Evolutionary conservation across 2,888 invertebrate genomes (phyloP), one percentile per base, ranked within the genome.

Genomic region (Drosophila algonquin): DNA sequence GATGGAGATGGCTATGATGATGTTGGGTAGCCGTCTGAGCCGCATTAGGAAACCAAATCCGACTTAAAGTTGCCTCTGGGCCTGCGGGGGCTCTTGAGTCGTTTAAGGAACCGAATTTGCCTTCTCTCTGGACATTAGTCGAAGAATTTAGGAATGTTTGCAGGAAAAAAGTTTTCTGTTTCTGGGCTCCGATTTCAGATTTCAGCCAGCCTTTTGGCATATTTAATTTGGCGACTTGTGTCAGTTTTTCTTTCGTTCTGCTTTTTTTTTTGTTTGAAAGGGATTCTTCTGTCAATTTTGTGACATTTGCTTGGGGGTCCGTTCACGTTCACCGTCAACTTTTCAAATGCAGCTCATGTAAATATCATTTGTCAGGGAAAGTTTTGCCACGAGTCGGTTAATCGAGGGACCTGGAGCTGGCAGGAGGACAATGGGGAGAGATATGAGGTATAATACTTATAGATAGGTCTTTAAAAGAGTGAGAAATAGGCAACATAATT

Each of bases 291-390:
- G 83, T 77, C 86, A 79, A 79, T 77, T 79, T 64, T 62, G 64
- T 72, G 64, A 68, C 69, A 75, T 56, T 67, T 68, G 69, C 65
- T 59, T 50, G 46, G 47, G 77, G 59, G 59, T 9, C 51, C 51
- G 53, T 35, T 71, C 64, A 69, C 62, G 54, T 35, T 71, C 64
- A 64, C 47, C 63, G 54, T 52, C 61, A 85, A 87, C 82, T 87
- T 83, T 87, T 79, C 77, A 79, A 87, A 81, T 72, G 82, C 80
- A 79, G 80, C 83, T 87, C 86, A 86, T 85, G 88, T 85, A 78
- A 85, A 88, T 86, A 86, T 80, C 76, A 86, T 86, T 86, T 85
- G 79, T 88, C 78, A 72, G 46, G 18, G 10, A 40, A 72, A 82
- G 63, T 53, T 84, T 79, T 73, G 55, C 59, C 52, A 54, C 59